Evolutionary conservation across 2,797 vertebrate genomes (phyloP).

Genomic region (Crypturellus tataupa): DNA sequence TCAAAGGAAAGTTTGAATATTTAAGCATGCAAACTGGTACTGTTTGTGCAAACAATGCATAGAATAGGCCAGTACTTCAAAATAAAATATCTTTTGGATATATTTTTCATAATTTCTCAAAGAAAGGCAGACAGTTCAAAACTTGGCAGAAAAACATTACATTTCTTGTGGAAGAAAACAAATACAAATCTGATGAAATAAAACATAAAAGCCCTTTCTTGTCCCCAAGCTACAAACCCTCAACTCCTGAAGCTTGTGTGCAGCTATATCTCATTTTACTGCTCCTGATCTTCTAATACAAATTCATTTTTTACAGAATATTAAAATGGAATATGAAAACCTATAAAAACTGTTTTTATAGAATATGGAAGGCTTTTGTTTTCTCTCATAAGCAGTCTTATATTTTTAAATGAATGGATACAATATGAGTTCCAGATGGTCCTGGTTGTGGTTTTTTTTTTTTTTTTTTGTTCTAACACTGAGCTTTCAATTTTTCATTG

Average conservation of each 20-base stretch:
- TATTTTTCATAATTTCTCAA: not conserved
- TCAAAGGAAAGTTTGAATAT: not conserved
- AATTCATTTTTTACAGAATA: not conserved
- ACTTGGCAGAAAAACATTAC: not conserved
- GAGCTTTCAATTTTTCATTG: not conserved
- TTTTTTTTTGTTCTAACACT: not conserved
- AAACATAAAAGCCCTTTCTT: not conserved
- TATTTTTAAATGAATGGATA: not conserved
- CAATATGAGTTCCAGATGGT: not conserved
- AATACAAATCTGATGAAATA: not conserved
- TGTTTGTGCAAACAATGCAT: not conserved
- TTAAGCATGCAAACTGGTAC: not conserved
- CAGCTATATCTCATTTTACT: not conserved
- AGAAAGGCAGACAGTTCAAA: not conserved
- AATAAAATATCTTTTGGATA: not conserved
- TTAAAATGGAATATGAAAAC: too few relatives aligned
- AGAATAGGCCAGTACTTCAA: not conserved
- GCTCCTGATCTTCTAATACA: not conserved
- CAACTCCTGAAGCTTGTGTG: not conserved
- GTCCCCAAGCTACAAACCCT: not conserved
- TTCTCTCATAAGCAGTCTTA: not conserved
- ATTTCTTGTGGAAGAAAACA: not conserved
- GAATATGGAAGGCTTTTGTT: not conserved
- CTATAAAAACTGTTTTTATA: not conserved
- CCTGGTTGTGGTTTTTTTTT: not conserved